A percentile compares a stretch with the other conserved stretches of the same genome.
These are phyloP conservation scores for Drosophila pegasa DNA, from an alignment of 2,888 invertebrate genomes.

Conservation along the genomic window DNA sequence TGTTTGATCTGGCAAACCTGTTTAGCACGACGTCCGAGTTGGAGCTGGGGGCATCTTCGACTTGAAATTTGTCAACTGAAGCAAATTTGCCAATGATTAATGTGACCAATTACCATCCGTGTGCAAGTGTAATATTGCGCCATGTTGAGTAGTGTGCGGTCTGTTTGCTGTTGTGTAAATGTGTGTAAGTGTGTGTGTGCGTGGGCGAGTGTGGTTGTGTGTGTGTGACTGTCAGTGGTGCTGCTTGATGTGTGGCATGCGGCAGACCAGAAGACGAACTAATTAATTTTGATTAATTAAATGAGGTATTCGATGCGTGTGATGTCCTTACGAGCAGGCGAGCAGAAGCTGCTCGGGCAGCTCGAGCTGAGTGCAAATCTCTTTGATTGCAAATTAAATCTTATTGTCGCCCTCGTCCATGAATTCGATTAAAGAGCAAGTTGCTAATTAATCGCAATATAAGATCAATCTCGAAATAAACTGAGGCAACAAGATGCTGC, in stretches of 20 bases:
- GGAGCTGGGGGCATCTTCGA: conserved; percentile 2
- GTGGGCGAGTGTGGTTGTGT: background rate
- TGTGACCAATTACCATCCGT: conserved; percentile 40
- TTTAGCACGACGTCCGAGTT: conserved; percentile 3
- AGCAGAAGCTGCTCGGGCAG: background rate
- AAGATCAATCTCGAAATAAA: conserved; percentile 50
- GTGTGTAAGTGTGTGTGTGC: background rate
- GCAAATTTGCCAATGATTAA: conserved; percentile 50
- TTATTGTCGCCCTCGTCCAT: conserved; percentile 26
- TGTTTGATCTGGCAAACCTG: conserved; percentile 1
- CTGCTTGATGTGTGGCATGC: conserved; percentile 18
- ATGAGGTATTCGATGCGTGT: conserved; percentile 7
- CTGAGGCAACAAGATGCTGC: conserved; percentile 14
- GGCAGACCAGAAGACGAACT: conserved; percentile 16
- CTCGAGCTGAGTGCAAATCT: background rate
- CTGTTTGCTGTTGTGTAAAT: conserved; percentile 9
- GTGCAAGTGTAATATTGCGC: conserved; percentile 30
- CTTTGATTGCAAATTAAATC: conserved; percentile 54
- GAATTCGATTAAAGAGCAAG: conserved; percentile 30
- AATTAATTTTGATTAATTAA: conserved; percentile 67
- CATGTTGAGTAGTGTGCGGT: conserved; percentile 30
- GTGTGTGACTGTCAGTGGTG: background rate
- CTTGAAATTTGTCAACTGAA: conserved; percentile 19
- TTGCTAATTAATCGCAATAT: conserved; percentile 63
- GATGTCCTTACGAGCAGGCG: conserved; percentile 10